These are phyloP conservation scores for Pseudochromis fuscus DNA, from an alignment of 2,797 vertebrate genomes.

Conservation along the genomic window DNA sequence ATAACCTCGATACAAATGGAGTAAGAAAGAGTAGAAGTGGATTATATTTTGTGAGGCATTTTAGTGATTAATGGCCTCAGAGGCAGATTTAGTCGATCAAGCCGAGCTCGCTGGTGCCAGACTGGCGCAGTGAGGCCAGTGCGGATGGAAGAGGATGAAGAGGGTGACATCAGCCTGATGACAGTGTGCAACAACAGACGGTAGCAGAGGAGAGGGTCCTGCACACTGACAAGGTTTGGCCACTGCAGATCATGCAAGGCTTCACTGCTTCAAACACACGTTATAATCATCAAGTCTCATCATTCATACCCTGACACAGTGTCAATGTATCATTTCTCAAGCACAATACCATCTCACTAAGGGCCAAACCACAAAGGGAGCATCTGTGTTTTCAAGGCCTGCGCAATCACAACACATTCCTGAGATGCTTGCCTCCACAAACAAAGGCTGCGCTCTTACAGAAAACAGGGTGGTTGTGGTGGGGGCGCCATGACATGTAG, in stretches of 20 bases:
- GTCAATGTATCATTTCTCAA: conserved; percentile 35
- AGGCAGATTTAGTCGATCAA: conserved; percentile 52
- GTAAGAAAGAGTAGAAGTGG: conserved; percentile 60
- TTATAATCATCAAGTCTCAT: conserved; percentile 2
- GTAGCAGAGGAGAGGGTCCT: conserved; percentile 2
- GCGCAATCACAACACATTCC: conserved; percentile 81
- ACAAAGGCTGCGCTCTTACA: conserved; percentile 73
- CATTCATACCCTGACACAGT: conserved; percentile 20
- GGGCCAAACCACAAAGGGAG: conserved; percentile 64
- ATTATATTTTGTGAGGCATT: conserved; percentile 70
- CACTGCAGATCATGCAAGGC: conserved; percentile 7
- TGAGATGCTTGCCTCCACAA: conserved; percentile 76
- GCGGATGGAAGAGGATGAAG: conserved; percentile 24
- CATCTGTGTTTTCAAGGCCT: conserved; percentile 73
- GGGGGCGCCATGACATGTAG: conserved; percentile 51
- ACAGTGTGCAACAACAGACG: conserved; percentile 37
- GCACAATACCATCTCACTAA: conserved; percentile 31
- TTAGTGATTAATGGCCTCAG: conserved; percentile 66
- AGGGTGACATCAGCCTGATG: conserved; percentile 39
- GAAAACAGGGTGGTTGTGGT: conserved; percentile 45
- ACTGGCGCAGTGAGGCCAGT: conserved; percentile 34
- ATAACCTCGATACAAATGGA: conserved; percentile 65
- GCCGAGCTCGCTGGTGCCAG: conserved; percentile 60
- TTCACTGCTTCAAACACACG: neutral
- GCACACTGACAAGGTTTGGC: neutral